These are phyloP conservation scores for Triplophysa bombifrons DNA, from an alignment of 2,797 vertebrate genomes.

Conservation along the genomic window DNA sequence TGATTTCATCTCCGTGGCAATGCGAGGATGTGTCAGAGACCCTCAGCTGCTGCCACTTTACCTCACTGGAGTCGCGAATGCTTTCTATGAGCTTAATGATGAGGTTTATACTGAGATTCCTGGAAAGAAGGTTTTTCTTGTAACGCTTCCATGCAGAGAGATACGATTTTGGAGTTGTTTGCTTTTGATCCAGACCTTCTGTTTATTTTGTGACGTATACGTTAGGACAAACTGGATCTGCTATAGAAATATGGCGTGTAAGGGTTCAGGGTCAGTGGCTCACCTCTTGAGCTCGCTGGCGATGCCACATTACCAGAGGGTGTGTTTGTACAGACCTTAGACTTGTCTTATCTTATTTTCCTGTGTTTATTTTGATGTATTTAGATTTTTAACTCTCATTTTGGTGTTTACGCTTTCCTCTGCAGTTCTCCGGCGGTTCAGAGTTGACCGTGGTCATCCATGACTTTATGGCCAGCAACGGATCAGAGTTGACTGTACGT, in stretches of 20 bases:
- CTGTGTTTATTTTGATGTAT: background rate
- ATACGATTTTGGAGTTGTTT: background rate
- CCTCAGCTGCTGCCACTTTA: constrained; percentile 54
- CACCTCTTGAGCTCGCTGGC: constrained; percentile 78
- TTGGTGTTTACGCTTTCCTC: constrained; percentile 1
- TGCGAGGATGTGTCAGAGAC: constrained; percentile 59
- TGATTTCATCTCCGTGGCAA: constrained; percentile 69
- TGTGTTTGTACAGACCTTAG: constrained; percentile 60
- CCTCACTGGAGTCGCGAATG: constrained; percentile 21
- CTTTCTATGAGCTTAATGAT: constrained; percentile 16
- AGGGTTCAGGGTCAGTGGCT: constrained; percentile 71
- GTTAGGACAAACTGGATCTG: constrained; percentile 54
- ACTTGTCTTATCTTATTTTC: background rate
- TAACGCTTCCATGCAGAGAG: background rate
- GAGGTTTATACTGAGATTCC: background rate
- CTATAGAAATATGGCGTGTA: constrained; percentile 68
- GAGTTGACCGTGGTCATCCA: constrained; percentile 97
- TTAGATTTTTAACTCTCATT: background rate
- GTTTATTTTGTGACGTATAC: background rate
- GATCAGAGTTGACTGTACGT: constrained; percentile 92
- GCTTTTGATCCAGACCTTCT: background rate
- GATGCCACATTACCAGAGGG: constrained; percentile 78
- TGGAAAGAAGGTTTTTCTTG: background rate
- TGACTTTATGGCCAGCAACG: constrained; percentile 94
- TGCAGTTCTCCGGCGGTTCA: constrained; percentile 93